These are phyloP conservation scores for Cerastoderma edule DNA, from an alignment of 2,888 invertebrate species.

Conservation along the genomic window DNA sequence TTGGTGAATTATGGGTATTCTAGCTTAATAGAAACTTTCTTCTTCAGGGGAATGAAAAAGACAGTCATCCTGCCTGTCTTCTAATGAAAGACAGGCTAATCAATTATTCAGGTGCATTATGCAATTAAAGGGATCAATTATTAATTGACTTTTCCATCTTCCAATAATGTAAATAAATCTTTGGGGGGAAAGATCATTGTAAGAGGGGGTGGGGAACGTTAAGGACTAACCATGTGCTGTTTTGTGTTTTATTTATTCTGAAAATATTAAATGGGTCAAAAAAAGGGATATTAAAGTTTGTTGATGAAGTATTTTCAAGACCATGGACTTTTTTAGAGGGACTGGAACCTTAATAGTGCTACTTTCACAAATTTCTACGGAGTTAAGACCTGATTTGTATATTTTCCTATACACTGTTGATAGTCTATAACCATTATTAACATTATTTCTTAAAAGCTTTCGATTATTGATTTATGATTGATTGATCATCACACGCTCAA, in stretches of 20 bases:
- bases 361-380: too few species aligned
- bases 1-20: too few species aligned
- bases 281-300: neutral
- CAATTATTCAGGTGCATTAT: constrained; percentile 45
- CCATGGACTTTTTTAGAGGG: too few species aligned
- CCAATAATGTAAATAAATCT: neutral
- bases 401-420: too few species aligned
- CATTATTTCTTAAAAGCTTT: too few species aligned
- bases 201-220: constrained; percentile 18
- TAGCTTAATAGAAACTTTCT: too few species aligned
- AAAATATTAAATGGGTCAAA: neutral
- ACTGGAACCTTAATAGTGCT: too few species aligned
- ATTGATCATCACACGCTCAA: too few species aligned
- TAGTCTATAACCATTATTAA: too few species aligned
- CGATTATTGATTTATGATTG: too few species aligned
- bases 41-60: neutral
- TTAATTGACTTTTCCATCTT: constrained; percentile 24
- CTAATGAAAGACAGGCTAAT: constrained; percentile 10
- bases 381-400: too few species aligned
- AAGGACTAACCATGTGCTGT: neutral
- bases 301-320: neutral
- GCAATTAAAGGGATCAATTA: constrained; percentile 41
- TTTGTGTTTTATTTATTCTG: neutral
- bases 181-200: neutral
- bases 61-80: constrained; percentile 1